Evolutionary conservation across 2,113 vertebrate species (phyloP), one percentile per base, ranked within the genome.

Genomic region (Pitta sordida): DNA sequence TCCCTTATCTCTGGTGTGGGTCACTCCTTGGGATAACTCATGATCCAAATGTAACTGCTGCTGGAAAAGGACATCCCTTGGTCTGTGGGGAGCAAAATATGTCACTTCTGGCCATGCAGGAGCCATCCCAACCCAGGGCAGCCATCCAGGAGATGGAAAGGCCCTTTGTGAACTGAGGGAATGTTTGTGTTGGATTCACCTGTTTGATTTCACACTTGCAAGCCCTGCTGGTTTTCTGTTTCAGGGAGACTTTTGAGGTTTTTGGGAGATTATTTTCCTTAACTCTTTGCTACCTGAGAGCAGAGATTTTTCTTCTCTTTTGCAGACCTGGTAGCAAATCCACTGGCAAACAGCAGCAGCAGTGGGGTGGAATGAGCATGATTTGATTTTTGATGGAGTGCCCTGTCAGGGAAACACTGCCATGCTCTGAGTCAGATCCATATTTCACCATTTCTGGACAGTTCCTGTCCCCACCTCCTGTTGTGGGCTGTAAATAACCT

Each of bases 351-450:
- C 23, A 14, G 43, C 1, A 11, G 70, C 56, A 70, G 58, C 79
- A 55, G 60, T 0, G 0, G 39, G 39, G 80, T 85, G 84, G 78
- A 78, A 78, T 58, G 59, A 41, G 51, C 62, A 36, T 78, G 12
- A 51, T 41, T 91, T 82, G 65, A 60, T 91, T 82, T n/a, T 82
- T 86, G 91, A 88, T 78, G 32, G 91, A 93, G 79, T 26, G 55
- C 36, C 1, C 59, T 73, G 83, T 26, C 81, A 55, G 64, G 15
- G 29, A 86, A 76, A 55, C 36, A 30, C 64, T 9, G 4, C 27
- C 21, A 9, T 49, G 80, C 55, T 44, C 69, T 27, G 41, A 44
- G n/a, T 59, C 60, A 60, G 49, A 74, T 74, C 49, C 44, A 44
- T 93, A 82, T 82, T 88, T 68, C 88, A 85, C 3, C 34, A 15